phyloP scores from a whole-genome alignment of 2,888 invertebrate genomes.

The Eristalinus sepulchralis region DNA sequence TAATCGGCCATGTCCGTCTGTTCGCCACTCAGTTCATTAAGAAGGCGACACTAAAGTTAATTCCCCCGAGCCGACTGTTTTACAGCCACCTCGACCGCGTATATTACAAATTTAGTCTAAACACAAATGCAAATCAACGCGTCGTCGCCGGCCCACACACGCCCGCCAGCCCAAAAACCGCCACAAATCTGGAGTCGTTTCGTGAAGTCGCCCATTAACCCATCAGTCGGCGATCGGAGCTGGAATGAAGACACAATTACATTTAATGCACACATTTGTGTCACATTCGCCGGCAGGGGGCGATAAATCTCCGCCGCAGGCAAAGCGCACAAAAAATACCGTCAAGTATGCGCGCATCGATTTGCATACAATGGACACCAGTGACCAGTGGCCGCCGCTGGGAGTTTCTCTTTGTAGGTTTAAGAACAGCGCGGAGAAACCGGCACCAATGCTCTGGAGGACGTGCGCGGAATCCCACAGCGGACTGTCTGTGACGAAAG shows the following conservation, averaged over 20 bases:
- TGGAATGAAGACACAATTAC: conserved; percentile 63
- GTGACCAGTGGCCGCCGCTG: conserved; percentile 9
- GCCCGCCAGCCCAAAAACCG: neutral
- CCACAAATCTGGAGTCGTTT: neutral
- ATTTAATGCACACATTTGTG: conserved; percentile 64
- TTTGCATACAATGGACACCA: conserved; percentile 63
- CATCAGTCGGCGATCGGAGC: conserved; percentile 19
- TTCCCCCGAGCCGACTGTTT: neutral
- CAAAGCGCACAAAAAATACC: neutral
- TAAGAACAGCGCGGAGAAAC: conserved; percentile 31
- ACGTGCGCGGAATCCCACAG: conserved; percentile 46
- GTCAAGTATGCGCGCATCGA: conserved; percentile 37
- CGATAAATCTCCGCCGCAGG: conserved; percentile 45
- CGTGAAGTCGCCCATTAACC: neutral
- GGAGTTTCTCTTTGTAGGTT: conserved; percentile 51
- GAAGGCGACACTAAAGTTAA: conserved; percentile 3
- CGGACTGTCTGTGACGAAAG: neutral
- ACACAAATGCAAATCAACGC: neutral
- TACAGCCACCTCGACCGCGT: conserved; percentile 4
- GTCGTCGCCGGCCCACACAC: neutral
- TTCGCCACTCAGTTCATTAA: neutral
- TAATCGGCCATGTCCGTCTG: neutral
- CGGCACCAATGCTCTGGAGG: conserved; percentile 35
- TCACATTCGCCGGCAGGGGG: conserved; percentile 38
- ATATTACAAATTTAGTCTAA: conserved; percentile 7